These are phyloP conservation scores for Drosophila oshimai DNA, from an alignment of 1,140 invertebrate genomes.

Conservation along the genomic window DNA sequence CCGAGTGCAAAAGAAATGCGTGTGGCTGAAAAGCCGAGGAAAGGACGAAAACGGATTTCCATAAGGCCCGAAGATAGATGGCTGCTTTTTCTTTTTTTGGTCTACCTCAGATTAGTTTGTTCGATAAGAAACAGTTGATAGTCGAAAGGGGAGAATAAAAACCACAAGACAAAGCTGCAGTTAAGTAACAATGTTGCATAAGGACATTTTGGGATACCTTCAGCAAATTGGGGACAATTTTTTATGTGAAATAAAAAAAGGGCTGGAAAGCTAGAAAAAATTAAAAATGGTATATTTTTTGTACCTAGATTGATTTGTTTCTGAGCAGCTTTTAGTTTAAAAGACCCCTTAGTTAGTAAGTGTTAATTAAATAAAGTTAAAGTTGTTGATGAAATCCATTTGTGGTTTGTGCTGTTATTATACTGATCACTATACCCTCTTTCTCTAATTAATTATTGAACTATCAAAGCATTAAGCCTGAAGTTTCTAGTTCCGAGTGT, in stretches of 20 bases:
- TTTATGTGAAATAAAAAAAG: neutral
- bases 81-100: slow-evolving; percentile 12
- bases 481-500: slow-evolving; percentile 13
- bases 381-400: too few species aligned
- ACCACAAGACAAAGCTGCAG: slow-evolving; percentile 29
- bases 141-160: slow-evolving; percentile 1
- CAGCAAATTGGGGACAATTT: slow-evolving; percentile 18
- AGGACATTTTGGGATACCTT: slow-evolving; percentile 21
- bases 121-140: slow-evolving; percentile 17
- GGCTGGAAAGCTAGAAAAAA: neutral
- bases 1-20: slow-evolving; percentile 21
- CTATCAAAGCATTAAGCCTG: neutral
- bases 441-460: too few species aligned
- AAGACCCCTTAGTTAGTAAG: too few species aligned
- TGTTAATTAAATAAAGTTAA: too few species aligned
- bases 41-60: slow-evolving; percentile 53
- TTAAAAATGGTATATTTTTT: neutral
- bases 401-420: too few species aligned
- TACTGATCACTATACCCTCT: too few species aligned
- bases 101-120: slow-evolving; percentile 56
- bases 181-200: slow-evolving; percentile 18
- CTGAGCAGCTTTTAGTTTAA: too few species aligned
- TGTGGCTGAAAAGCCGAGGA: slow-evolving; percentile 11
- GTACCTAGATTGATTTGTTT: too few species aligned
- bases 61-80: slow-evolving; percentile 60